These are phyloP conservation scores for Quadroppia sp. DNA, from an alignment of 2,888 invertebrate genomes.

Conservation along the genomic window DNA sequence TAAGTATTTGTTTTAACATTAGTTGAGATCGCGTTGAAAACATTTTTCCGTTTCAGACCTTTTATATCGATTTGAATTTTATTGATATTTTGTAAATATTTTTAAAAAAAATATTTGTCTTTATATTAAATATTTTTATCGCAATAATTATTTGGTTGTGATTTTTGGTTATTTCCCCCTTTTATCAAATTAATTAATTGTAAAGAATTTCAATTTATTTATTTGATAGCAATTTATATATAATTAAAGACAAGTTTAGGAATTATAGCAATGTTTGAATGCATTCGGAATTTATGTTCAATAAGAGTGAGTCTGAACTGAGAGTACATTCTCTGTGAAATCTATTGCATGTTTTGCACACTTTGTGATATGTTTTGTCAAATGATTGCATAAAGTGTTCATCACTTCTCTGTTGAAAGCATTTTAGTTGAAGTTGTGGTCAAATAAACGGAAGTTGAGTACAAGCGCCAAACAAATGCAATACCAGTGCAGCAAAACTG, in stretches of 20 bases:
- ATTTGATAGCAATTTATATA: no score
- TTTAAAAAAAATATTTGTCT: no score
- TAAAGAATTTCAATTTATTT: no score
- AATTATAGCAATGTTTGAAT: not conserved
- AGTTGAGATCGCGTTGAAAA: not conserved
- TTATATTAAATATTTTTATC: no score
- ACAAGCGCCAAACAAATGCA: not conserved
- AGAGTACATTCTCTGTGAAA: not conserved
- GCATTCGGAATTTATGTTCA: not conserved
- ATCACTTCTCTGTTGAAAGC: not conserved
- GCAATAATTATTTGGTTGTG: not conserved
- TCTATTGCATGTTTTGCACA: not conserved
- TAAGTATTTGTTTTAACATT: not conserved
- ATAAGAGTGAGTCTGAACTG: not conserved
- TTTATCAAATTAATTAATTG: no score
- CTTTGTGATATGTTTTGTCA: not conserved
- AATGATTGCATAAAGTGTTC: slow-evolving; percentile 3
- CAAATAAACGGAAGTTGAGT: not conserved
- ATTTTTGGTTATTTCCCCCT: no score
- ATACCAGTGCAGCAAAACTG: not conserved
- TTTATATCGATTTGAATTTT: not conserved
- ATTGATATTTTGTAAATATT: no score
- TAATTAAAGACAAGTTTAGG: no score
- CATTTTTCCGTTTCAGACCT: not conserved
- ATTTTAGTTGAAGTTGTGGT: not conserved